These are phyloP conservation scores for Caradrina clavipalpis DNA, from an alignment of 2,888 invertebrate species.

Conservation along the genomic window DNA sequence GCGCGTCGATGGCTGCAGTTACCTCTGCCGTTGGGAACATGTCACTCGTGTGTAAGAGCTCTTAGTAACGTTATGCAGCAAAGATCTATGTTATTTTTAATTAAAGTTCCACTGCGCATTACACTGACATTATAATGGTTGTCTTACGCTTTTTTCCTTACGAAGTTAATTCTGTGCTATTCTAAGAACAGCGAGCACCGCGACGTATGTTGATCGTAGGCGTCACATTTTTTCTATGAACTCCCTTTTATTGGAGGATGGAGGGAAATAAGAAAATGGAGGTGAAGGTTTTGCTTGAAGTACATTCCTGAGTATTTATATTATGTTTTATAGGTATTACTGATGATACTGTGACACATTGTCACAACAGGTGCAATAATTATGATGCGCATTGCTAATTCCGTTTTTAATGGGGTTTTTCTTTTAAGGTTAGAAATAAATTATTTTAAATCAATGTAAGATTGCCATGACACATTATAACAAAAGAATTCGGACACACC, in stretches of 20 bases:
- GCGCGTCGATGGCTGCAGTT: too few relatives aligned
- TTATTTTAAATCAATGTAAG: too few relatives aligned
- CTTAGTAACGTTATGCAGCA: neutral
- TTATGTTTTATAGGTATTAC: too few relatives aligned
- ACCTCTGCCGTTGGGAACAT: too few relatives aligned
- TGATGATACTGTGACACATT: neutral
- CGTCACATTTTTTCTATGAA: constrained; percentile 31
- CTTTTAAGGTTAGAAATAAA: too few relatives aligned
- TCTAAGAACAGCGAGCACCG: constrained; percentile 27
- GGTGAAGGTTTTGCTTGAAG: neutral
- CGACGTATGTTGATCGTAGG: constrained; percentile 24
- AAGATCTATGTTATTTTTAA: constrained; percentile 41
- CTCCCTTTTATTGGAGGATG: constrained; percentile 11
- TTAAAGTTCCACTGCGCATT: constrained; percentile 42
- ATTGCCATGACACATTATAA: too few relatives aligned
- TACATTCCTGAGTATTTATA: neutral
- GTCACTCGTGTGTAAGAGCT: too few relatives aligned
- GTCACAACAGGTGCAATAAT: constrained; percentile 17
- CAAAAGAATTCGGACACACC: too few relatives aligned
- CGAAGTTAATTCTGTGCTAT: constrained; percentile 48
- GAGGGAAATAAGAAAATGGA: neutral
- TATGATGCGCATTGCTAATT: constrained; percentile 5
- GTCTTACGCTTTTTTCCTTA: constrained; percentile 32
- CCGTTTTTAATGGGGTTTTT: constrained; percentile 19
- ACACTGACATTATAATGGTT: constrained; percentile 19